phyloP scores from a whole-genome alignment of 2,113 vertebrate genomes.

The Osmerus mordax region DNA sequence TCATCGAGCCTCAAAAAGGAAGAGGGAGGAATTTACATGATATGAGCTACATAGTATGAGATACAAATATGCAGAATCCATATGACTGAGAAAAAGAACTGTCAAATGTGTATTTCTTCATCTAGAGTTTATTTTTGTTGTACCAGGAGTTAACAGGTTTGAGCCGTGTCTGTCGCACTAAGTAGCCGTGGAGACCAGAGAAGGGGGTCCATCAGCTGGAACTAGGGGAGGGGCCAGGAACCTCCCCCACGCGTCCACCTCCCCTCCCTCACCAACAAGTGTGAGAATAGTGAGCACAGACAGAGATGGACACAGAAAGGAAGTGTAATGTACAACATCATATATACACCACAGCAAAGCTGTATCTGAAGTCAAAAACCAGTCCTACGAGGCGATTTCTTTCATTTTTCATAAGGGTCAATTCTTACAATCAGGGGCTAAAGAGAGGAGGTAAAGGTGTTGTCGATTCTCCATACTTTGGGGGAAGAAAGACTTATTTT shows the following conservation, averaged over 20 bases:
- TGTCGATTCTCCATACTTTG: conserved; percentile 99
- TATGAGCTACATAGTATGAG: conserved; percentile 98
- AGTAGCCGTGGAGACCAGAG: conserved; percentile 72
- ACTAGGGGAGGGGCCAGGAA: conserved; percentile 51
- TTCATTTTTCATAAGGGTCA: conserved; percentile 76
- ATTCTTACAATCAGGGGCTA: conserved; percentile 99
- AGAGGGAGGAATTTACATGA: conserved; percentile 99
- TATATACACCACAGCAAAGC: conserved; percentile 97
- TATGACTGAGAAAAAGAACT: conserved; percentile 93
- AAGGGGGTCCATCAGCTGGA: conserved; percentile 63
- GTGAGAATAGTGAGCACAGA: conserved; percentile 82
- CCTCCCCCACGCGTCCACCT: conserved; percentile 61
- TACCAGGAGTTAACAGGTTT: conserved; percentile 87
- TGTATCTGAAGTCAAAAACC: conserved; percentile 98
- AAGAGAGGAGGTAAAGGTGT: conserved; percentile 99
- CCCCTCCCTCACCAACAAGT: conserved; percentile 69
- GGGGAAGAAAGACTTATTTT: conserved; percentile 93
- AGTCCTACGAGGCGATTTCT: conserved; percentile 99
- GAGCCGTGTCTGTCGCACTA: conserved; percentile 71
- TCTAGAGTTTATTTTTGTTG: conserved; percentile 83
- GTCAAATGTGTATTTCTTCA: conserved; percentile 98
- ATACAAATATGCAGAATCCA: conserved; percentile 99
- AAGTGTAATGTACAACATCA: conserved; percentile 99
- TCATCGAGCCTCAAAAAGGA: conserved; percentile 99
- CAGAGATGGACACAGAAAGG: conserved; percentile 79